Evolutionary conservation across 1,140 invertebrate species (phyloP).

Genomic region (Monochamus saltuarius): DNA sequence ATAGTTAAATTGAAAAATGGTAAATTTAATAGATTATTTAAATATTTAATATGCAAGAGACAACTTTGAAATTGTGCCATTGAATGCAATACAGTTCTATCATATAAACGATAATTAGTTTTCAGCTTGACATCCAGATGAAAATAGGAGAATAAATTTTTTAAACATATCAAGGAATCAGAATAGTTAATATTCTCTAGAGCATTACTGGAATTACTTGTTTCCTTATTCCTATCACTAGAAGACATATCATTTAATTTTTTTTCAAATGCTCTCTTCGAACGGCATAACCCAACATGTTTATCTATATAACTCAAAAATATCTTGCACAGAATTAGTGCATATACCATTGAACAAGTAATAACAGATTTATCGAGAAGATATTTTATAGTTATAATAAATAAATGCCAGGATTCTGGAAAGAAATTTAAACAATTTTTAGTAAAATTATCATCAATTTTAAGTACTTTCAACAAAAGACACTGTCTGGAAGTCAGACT

Average conservation of each 20-base stretch:
- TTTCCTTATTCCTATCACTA: slow-evolving; percentile 35
- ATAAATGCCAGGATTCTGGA: slow-evolving; percentile 63
- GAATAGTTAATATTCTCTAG: slow-evolving; percentile 54
- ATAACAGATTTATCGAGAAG: slow-evolving; percentile 61
- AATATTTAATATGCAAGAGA: slow-evolving; percentile 59
- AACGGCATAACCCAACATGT: slow-evolving; percentile 58
- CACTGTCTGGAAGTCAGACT: slow-evolving; percentile 38
- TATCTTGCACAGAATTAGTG: slow-evolving; percentile 62
- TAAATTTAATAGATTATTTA: slow-evolving; percentile 65
- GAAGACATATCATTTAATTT: slow-evolving; percentile 24
- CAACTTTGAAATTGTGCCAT: slow-evolving; percentile 74
- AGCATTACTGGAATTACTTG: slow-evolving; percentile 42
- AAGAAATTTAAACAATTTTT: slow-evolving; percentile 54
- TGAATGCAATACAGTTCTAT: slow-evolving; percentile 61
- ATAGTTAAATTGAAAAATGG: slow-evolving; percentile 58
- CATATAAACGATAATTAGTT: slow-evolving; percentile 62
- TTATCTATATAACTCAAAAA: slow-evolving; percentile 63
- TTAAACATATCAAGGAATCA: slow-evolving; percentile 57
- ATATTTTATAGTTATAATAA: slow-evolving; percentile 64
- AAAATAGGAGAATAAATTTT: slow-evolving; percentile 64
- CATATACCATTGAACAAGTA: slow-evolving; percentile 59
- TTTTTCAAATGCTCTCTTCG: slow-evolving; percentile 40
- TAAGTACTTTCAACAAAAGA: slow-evolving; percentile 54
- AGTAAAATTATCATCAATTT: slow-evolving; percentile 46
- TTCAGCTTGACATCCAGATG: slow-evolving; percentile 61